Percentiles rank a stretch among this genome's conserved stretches.
phyloP scores from a whole-genome alignment of 2,797 vertebrate species.

The Falco columbarius region DNA sequence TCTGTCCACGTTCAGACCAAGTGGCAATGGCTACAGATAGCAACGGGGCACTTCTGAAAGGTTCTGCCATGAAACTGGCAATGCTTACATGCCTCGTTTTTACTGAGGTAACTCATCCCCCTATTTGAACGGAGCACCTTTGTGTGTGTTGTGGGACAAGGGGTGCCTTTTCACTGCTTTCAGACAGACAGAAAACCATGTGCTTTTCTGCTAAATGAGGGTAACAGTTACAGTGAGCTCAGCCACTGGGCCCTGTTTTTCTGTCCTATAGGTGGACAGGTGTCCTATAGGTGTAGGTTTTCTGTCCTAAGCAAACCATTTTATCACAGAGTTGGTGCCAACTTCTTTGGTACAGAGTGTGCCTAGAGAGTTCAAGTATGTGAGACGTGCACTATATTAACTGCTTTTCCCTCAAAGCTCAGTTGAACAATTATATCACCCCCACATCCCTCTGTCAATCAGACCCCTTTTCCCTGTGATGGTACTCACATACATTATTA shows the following conservation, averaged over 20 bases:
- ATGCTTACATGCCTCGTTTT: neutral
- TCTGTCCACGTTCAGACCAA: neutral
- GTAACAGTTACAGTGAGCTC: neutral
- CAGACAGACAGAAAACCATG: neutral
- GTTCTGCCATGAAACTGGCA: neutral
- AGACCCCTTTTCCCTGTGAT: neutral
- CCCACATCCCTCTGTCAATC: neutral
- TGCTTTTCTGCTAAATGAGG: neutral
- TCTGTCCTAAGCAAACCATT: neutral
- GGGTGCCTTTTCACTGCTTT: neutral
- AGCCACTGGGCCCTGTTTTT: neutral
- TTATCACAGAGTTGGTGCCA: neutral
- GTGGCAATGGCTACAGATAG: neutral
- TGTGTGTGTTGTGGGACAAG: neutral
- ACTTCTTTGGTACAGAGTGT: neutral
- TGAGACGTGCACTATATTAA: neutral
- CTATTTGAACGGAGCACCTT: fast-evolving
- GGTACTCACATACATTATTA: neutral
- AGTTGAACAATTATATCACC: neutral
- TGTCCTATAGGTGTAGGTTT: neutral
- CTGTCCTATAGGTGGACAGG: neutral
- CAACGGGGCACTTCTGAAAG: neutral
- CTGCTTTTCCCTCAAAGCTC: neutral
- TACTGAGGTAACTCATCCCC: neutral
- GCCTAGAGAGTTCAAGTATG: neutral